Base-by-base conservation (phyloP, 1,140 invertebrate species). In the Zeugodacus cucurbitae region DNA sequence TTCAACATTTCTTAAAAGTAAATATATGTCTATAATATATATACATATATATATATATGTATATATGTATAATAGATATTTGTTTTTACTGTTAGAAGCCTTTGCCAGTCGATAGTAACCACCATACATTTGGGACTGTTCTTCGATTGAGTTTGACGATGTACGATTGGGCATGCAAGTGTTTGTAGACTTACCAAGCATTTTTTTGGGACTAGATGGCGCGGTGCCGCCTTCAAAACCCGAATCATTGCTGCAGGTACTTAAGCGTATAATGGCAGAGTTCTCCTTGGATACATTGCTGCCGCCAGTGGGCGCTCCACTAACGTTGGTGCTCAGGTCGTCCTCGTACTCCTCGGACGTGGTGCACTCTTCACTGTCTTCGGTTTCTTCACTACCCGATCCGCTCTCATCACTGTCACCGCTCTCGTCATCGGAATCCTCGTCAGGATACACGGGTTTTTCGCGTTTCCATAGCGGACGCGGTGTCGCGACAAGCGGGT, bases 401-500 rank as follows among this genome's bases (percentile, higher is more conserved):
- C 91, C 91, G 37, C 48, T 86, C 88, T 89, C 85, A 70, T 89
- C 89, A 64, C 91, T 90, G 58, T 88, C 87, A 67, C 64, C 85
- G 32, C 87, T 59, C 89, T 92, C 90, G 62, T 93, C 92, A 4
- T 92, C 91, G 0, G 92, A 91, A 82, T 93, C 92, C 89, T 93
- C 92, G 86, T 91, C 91, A 1, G 91, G 91, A 67, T 93, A 93
- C 29, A 92, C 91, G 32, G 93, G 91, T 88, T 92, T 93, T 41
- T 93, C 92, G 11, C 91, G 91, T 90, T 95, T 95, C 93, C 94
- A 95, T 29, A 95, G 91, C 7, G 95, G 95, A 88, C 94, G 94
- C 26, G 95, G 95, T 59, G 94, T 95, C 29, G 95, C 95, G 89
- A 95, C 94, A 37, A 95, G 90, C 2, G 94, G 94, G 90, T 94